Evolutionary conservation across 2,888 invertebrate species (phyloP), one percentile per base, ranked within the genome.

Genomic region (Eupithecia exiguata): DNA sequence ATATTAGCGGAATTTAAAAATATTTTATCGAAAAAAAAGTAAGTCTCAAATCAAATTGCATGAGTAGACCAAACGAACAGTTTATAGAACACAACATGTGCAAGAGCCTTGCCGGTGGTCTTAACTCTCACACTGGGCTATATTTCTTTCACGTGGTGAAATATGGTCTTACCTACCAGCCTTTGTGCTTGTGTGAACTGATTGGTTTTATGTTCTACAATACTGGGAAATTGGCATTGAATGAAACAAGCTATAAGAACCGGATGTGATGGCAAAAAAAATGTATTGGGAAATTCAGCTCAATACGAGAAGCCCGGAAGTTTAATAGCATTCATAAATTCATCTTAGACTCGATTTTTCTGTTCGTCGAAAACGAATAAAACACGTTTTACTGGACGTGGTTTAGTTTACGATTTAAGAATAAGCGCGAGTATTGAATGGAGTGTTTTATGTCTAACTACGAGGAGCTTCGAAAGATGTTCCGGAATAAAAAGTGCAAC

Each of bases 121-220:
- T 25, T n/a, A 53, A 62, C 62, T 70, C 46, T 66, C 66, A 40
- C 71, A 65, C 66, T 36, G 62, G 46, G 18, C 35, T 36, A 38
- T 25, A 61, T 69, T 69, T 69, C 69, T 35, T 68, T 49, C n/a
- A 36, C 67, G 36, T 72, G 72, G 46, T 72, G 62, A 72, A 63
- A 72, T 68, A 72, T 21, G 61, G 62, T 35, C 21, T 14, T 40
- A 10, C 38, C 5, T 49, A 46, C 18, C 46, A 65, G 30, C 40
- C 38, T 40, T 66, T 71, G 70, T 65, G 66, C 18, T 35, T 35
- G 18, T 62, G 62, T 7, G 62, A 62, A 18, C 30, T 35, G 16
- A 62, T 18, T 62, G 30, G 62, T 35, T 35, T 30, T 16, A 62
- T 62, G 62, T 35, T 16, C 35, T 62, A 35, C 62, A 62, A 35